Conservation (phyloP, 2,888 invertebrate genomes). For the Nemapogon koenigi region DNA sequence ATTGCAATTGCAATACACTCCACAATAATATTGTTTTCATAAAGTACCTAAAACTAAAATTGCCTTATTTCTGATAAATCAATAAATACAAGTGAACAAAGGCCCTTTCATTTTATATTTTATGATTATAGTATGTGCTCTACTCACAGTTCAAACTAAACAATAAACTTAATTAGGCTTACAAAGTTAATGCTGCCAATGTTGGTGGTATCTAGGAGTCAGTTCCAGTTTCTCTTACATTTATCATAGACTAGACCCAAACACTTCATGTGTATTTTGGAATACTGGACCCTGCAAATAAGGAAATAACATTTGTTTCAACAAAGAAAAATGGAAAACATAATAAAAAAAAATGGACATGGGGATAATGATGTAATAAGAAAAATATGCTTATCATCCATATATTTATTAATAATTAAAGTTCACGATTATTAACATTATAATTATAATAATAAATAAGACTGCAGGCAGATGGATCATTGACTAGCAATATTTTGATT, state of each 20-base stretch:
- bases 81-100: no score
- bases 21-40: no score
- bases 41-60: no score
- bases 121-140: no score
- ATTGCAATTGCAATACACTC: no score
- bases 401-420: conserved; percentile 54
- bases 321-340: no score
- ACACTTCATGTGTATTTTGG: conserved; percentile 63
- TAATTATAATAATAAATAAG: conserved; percentile 48
- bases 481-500: conserved; percentile 48
- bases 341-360: conserved; percentile 10
- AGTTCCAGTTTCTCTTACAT: conserved; percentile 54
- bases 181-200: conserved; percentile 34
- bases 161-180: conserved; percentile 42
- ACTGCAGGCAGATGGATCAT: conserved; percentile 22
- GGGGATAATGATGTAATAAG: conserved; percentile 29
- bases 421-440: conserved; percentile 41
- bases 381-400: conserved; percentile 38
- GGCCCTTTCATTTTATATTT: no score
- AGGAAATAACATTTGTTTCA: conserved; percentile 25
- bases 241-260: conserved; percentile 47
- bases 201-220: conserved; percentile 45
- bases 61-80: no score
- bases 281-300: conserved; percentile 60
- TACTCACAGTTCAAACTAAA: no score